Evolutionary conservation across 2,888 invertebrate species (phyloP), one percentile per base, ranked within the genome.

Genomic region (Amphipyra berbera): DNA sequence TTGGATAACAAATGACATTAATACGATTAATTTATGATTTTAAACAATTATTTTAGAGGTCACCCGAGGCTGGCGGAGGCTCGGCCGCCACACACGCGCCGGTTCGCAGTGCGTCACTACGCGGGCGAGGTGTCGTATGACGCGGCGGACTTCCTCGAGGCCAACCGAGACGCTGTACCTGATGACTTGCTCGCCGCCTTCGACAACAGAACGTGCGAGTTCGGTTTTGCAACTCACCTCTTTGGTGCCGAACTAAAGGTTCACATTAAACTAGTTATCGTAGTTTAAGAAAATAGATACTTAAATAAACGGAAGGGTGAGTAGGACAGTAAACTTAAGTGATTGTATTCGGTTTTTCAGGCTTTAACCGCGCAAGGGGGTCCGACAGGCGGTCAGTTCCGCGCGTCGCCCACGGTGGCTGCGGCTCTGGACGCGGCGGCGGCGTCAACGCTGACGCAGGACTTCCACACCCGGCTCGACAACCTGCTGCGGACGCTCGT

Each of bases 181-280:
- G 98, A 98, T 88, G 98, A 99, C 88, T 94, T 99, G 81, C 97
- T 99, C 1, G 97, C 98, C 0, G 98, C 98, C 2, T 99, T 99
- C 91, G 98, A 98, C 91, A 98, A 98, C 84, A 97, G 98, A 82
- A 97, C 96, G 60, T 99, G 99, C 92, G 98, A 98, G 88, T 99
- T 99, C 91, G 99, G 99, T n/a, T 99, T 99, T 90, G 99, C 98
- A 0, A 98, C 98, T 14, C 98, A 99, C 88, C 95, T 99, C n/a
- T 99, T 99, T 88, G 98, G 98, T 0, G 97, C 97, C 56, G 99
- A 99, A 90, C 94, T 99, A 68, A 98, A 98, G 94, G 91, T 89
- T 97, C 45, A n/a, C n/a, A n/a, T n/a, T n/a, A n/a, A n/a, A n/a
- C 6, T 8, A 33, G 33, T 2, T 33, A 33, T 33, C 21, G 21